A percentile compares a stretch with the other conserved stretches of the same genome.
These are phyloP conservation scores for Cyprinodon diabolis DNA, from an alignment of 2,797 vertebrate genomes.

Conservation along the genomic window DNA sequence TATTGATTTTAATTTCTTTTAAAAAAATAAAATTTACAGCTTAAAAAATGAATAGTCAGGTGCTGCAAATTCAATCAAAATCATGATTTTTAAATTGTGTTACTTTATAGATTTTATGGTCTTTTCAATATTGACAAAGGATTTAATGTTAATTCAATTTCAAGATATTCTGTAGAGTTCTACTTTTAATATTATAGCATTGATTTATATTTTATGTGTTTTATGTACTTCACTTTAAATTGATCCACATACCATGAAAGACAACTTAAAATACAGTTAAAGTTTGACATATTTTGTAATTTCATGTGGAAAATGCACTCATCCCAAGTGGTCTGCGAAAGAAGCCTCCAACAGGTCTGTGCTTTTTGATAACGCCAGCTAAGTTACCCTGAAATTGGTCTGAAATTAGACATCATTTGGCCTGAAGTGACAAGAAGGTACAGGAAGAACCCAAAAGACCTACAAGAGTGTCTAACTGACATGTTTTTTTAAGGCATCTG, in stretches of 20 bases:
- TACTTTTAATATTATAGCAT: neutral
- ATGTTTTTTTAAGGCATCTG: too few relatives aligned
- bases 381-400: slow-evolving; percentile 49
- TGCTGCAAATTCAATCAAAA: neutral
- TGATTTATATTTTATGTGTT: neutral
- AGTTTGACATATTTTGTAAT: slow-evolving; percentile 7
- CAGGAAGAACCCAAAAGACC: neutral
- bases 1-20: neutral
- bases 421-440: slow-evolving; percentile 26
- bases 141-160: neutral
- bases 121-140: neutral
- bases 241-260: neutral
- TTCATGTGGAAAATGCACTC: slow-evolving; percentile 17
- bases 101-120: neutral
- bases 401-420: slow-evolving; percentile 35
- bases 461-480: neutral
- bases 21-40: neutral
- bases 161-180: neutral
- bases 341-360: slow-evolving; percentile 18
- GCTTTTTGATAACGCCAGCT: slow-evolving; percentile 25
- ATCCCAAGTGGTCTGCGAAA: slow-evolving; percentile 6
- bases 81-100: neutral
- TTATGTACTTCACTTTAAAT: neutral
- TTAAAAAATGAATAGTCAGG: neutral
- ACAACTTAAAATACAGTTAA: slow-evolving; percentile 21